Percentiles rank a stretch among this genome's conserved stretches.
Evolutionary conservation across 2,888 invertebrate genomes (phyloP).

Genomic region (Orthonevra nobilis): DNA sequence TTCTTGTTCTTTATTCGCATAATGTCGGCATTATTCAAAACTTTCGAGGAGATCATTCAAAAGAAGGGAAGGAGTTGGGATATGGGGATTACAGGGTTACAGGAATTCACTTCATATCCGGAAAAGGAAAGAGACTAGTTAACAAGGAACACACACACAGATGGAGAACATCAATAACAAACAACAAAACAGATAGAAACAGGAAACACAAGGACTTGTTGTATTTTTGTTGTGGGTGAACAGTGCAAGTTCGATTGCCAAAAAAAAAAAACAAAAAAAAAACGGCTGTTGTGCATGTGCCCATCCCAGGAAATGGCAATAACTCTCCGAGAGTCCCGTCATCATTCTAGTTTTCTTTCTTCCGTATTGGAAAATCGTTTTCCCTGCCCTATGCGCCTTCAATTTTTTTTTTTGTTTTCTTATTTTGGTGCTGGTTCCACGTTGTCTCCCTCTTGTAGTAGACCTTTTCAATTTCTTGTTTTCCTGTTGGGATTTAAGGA

Average conservation of each 20-base stretch:
- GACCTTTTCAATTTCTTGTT: slow-evolving; percentile 25
- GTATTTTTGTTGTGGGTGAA: background rate
- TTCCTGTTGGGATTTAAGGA: slow-evolving; percentile 32
- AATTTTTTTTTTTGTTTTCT: slow-evolving; percentile 24
- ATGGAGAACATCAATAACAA: slow-evolving; percentile 54
- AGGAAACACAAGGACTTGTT: slow-evolving; percentile 37
- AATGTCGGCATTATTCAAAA: slow-evolving; percentile 44
- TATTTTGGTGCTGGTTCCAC: no score
- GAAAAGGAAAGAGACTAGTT: slow-evolving; percentile 21
- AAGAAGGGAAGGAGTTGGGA: slow-evolving; percentile 3
- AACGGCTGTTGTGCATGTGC: slow-evolving; percentile 4
- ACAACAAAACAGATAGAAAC: slow-evolving; percentile 14
- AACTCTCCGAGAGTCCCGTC: slow-evolving; percentile 41
- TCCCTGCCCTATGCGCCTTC: slow-evolving; percentile 29
- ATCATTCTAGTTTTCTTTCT: slow-evolving; percentile 39
- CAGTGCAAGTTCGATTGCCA: no score
- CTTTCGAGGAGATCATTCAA: slow-evolving; percentile 1
- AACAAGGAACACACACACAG: slow-evolving; percentile 33
- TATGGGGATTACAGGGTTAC: slow-evolving; percentile 39
- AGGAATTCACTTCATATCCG: slow-evolving; percentile 51
- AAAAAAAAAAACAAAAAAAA: no score
- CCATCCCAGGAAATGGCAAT: slow-evolving; percentile 38
- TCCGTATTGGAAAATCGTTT: slow-evolving; percentile 21
- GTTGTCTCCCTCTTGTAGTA: no score
- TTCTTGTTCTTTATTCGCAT: slow-evolving; percentile 4